Base-by-base conservation (phyloP, 2,113 vertebrate genomes). In the Pycnonotus jocosus region DNA sequence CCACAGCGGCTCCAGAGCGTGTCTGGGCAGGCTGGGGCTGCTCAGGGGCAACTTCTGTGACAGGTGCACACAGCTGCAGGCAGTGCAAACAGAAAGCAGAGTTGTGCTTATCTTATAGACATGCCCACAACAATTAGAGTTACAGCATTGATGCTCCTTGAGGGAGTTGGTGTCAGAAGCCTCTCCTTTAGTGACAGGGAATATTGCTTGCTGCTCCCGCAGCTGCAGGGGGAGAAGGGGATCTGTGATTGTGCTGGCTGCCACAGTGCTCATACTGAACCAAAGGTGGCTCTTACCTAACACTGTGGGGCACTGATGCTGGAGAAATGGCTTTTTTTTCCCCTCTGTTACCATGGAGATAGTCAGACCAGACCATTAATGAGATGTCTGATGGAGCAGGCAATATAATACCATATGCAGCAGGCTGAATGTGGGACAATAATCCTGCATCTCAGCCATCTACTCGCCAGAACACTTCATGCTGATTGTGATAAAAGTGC, bases 171-270 rank as follows among this genome's bases (percentile, higher is more conserved):
- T 3, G 8, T 16, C 37, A 31, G 30, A 51, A 76, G 45, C 1
- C 50, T 68, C 48, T 68, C 37, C 18, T 71, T 76, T 0, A 0
- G 8, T 18, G 35, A 7, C 15, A 33, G 18, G 23, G 16, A 71
- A 27, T 9, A 31, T 2, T 5, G 21, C 33, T 25, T 0, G 0
- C 35, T 71, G 35, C 5, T 65, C 24, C 15, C 0, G 0, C 31
- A 57, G 53, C 38, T 48, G 44, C 0, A 0, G 6, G 76, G 53
- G 30, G 28, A 50, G 37, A 45, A 51, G 10, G 35, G 53, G 44
- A 45, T 83, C 47, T 11, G 2, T 48, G 42, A 10, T 53, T 61
- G 31, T 87, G 54, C 83, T 45, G 76, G 47, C 70, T 72, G 35
- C 20, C 10, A 4, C 77, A 72, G 47, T 0, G 5, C 69, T 83